Conservation (phyloP, 2,797 vertebrate genomes). For the Chloroceryle amazona region DNA sequence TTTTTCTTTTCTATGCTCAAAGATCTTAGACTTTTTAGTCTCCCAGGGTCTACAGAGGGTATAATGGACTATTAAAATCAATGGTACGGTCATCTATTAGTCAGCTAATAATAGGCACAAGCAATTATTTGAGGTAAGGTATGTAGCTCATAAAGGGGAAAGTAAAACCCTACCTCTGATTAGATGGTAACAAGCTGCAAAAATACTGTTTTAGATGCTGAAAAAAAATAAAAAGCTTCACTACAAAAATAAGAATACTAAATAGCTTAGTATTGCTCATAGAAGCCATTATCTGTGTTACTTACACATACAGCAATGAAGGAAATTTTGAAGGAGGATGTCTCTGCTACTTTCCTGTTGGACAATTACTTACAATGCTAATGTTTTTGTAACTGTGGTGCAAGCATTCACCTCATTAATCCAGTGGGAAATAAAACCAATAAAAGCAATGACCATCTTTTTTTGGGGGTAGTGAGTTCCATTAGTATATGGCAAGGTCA, state of each 20-base stretch:
- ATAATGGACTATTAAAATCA: constrained; percentile 31
- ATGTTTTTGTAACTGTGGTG: background rate
- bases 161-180: background rate
- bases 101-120: background rate
- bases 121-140: background rate
- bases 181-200: background rate
- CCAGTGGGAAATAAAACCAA: background rate
- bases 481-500: background rate
- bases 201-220: background rate
- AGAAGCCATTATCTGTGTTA: background rate
- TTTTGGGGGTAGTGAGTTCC: background rate
- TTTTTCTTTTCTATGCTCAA: background rate
- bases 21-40: background rate
- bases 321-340: background rate
- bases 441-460: background rate
- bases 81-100: background rate
- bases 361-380: background rate
- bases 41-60: background rate
- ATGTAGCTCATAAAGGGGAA: background rate
- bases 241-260: background rate
- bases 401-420: background rate
- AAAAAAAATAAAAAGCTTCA: background rate
- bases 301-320: background rate
- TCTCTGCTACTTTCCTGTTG: background rate
- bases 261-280: background rate